Evolutionary conservation across 2,888 invertebrate genomes (phyloP), one percentile per base, ranked within the genome.

Genomic region (Agrochola litura): DNA sequence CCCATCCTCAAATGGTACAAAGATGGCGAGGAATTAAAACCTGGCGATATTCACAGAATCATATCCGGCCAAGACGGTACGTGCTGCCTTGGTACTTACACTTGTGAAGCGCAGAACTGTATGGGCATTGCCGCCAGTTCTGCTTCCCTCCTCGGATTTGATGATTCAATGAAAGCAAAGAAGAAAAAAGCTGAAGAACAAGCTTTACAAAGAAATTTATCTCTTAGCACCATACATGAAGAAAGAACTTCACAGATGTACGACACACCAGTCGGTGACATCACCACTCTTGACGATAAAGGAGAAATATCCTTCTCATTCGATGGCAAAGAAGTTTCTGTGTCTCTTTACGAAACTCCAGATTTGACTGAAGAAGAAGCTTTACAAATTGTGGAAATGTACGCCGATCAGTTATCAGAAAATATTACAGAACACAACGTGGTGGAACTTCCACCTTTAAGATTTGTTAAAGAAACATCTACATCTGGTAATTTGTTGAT

Each of bases 311-410:
- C 99, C 0, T 99, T 99, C 91, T 99, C 98, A 4, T 99, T 99
- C 87, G 99, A 99, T 90, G 99, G 99, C 5, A 98, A 98, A 95
- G 99, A 99, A 95, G 98, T 99, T 0, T 99, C 99, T 0, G 98
- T 99, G 0, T 99, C 99, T 6, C 95, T 99, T 5, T 99, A 99
- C 90, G 99, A 99, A 96, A 99, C 99, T 1, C 99, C 99, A 0
- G 99, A 99, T 95, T 96, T 99, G 70, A 99, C 99, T 0, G 99
- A 99, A 94, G 98, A 99, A 93, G 99, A 99, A 95, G 99, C 99
- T 0, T 96, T 99, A 54, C 98, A 99, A 95, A 98, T 99, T 89
- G 98, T 99, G 0, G 99, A 99, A 97, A 99, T 99, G 98, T 99
- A 99, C 91, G 99, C 99, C 0, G 99, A 99, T 92, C 99, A 99